Conservation (phyloP, 2,797 vertebrate species). For the Lepilemur ruficaudatus region DNA sequence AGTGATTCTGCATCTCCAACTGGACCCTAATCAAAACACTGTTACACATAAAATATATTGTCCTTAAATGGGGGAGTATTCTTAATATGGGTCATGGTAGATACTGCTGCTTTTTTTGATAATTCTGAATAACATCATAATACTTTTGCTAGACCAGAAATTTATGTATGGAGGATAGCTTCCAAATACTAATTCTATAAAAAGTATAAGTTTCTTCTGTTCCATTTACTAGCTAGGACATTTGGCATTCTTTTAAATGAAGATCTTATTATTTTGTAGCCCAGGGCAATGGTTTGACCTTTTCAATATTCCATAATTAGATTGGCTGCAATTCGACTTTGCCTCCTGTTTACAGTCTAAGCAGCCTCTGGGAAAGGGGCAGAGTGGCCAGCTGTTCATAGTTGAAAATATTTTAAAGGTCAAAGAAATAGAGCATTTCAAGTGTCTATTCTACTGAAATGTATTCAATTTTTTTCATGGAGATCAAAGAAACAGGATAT, state of each 20-base stretch:
- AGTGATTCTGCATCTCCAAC: neutral
- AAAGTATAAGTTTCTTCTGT: constrained; percentile 50
- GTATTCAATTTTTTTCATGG: constrained; percentile 12
- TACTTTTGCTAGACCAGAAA: neutral
- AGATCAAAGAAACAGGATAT: constrained; percentile 55
- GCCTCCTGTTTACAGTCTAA: constrained; percentile 81
- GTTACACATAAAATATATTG: neutral
- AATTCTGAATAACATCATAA: constrained; percentile 28
- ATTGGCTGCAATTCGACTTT: constrained; percentile 81
- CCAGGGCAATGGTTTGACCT: constrained; percentile 81
- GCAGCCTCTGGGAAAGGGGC: constrained; percentile 80
- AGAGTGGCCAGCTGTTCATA: constrained; percentile 81
- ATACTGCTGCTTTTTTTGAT: neutral
- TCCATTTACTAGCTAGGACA: constrained; percentile 59
- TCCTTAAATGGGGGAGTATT: neutral
- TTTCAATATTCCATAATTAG: constrained; percentile 86
- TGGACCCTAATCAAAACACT: neutral
- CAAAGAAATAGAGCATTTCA: constrained; percentile 78
- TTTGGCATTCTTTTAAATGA: constrained; percentile 74
- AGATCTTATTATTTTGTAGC: constrained; percentile 75
- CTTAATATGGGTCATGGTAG: neutral
- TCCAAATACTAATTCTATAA: constrained; percentile 59
- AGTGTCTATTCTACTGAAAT: constrained; percentile 70
- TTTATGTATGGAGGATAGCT: neutral
- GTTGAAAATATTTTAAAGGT: constrained; percentile 84